A percentile compares a stretch with the other conserved stretches of the same genome.
phyloP scores from a whole-genome alignment of 2,797 vertebrate genomes.

The Masticophis lateralis region DNA sequence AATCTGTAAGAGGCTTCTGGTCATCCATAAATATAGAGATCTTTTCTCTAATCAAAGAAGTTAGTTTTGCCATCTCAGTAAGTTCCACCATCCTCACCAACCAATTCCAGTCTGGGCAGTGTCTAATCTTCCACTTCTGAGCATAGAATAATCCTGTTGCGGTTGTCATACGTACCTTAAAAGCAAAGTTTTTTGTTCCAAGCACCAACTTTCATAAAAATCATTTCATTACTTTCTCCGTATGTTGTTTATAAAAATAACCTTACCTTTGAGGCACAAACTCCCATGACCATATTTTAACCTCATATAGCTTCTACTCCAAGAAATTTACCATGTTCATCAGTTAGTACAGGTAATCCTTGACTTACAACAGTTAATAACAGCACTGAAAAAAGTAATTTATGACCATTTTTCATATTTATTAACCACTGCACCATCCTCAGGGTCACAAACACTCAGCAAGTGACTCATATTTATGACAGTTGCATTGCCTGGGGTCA shows the following conservation, averaged over 20 bases:
- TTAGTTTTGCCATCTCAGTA: too few relatives aligned
- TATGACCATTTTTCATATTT: not conserved
- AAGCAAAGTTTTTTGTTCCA: not conserved
- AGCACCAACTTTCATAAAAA: not conserved
- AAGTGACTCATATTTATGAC: not conserved
- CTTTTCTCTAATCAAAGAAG: too few relatives aligned
- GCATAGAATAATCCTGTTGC: too few relatives aligned
- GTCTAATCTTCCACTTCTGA: too few relatives aligned
- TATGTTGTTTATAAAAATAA: not conserved
- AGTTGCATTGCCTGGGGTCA: not conserved
- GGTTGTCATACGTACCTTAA: not conserved
- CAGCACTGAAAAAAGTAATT: not conserved
- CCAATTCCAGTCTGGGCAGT: too few relatives aligned
- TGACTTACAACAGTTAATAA: not conserved
- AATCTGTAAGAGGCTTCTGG: too few relatives aligned
- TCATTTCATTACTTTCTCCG: not conserved
- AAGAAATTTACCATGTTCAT: not conserved
- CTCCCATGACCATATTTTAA: not conserved
- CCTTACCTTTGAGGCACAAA: not conserved
- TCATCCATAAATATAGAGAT: too few relatives aligned
- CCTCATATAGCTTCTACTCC: not conserved
- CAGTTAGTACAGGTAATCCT: not conserved
- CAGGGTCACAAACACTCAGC: not conserved
- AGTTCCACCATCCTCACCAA: too few relatives aligned
- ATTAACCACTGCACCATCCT: not conserved